Base-by-base conservation (phyloP, 2,113 vertebrate species). In the Cebidichthys violaceus region DNA sequence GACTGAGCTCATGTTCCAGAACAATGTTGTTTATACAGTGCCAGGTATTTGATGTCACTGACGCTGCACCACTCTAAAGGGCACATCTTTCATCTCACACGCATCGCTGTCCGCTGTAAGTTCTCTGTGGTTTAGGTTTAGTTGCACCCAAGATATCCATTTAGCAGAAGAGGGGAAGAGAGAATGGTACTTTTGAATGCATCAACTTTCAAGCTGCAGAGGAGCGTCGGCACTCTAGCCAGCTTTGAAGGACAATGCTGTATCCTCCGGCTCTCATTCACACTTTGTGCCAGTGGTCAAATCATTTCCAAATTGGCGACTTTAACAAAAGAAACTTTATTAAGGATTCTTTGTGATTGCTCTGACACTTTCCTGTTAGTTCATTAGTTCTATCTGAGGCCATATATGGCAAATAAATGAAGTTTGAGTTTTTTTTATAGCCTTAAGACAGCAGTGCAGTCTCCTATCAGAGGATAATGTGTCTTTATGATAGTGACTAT, bases 401-500 rank as follows among this genome's bases (percentile, higher is more conserved):
- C 91, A 84, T 84, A 88, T 85, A 88, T 83, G 88, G 88, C 85
- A 81, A 88, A 85, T 87, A 89, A 90, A 92, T 90, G 82, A 91
- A 88, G 87, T 89, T 82, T n/a, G 72, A 90, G 70, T 33, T 90
- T 85, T 90, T 89, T 92, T 88, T 86, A 91, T 93, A 88, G 91
- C 94, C 93, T 86, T 74, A 86, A 91, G 93, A 86, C 80, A 68
- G 72, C 80, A 68, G 72, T 73, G 15, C 77, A 4, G 84, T 82
- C 77, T 78, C 80, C 84, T 92, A 92, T 92, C 89, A 72, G 87
- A 83, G 86, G 77, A 85, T 90, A 92, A 92, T 86, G 84, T 90
- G 88, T 89, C 92, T 89, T 90, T 88, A 90, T 92, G 90, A 94
- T 93, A 91, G 87, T 29, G 77, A 88, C 87, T 90, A 57, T 87